Evolutionary conservation across 1,140 invertebrate genomes (phyloP), one percentile per base, ranked within the genome.

Genomic region (Drosophila sucinea): DNA sequence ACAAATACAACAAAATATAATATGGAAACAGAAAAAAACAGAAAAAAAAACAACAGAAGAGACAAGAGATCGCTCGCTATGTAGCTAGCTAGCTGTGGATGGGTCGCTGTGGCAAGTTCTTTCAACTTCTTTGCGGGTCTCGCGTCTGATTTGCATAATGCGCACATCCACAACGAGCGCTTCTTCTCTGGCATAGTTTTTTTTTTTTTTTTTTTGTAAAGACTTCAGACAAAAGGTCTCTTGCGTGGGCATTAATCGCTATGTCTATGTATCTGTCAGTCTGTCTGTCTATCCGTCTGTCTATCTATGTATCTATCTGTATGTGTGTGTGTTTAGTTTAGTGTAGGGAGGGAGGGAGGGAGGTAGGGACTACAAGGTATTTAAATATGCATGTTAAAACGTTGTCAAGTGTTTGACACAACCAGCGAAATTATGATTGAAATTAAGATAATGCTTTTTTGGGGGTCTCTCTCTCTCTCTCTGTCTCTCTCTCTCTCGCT

Each of bases 371-470:
- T 33, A 58, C 25, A 51, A 51, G 44, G 44, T 32, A 58, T 58
- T 58, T 58, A 51, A 61, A 70, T 74, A 69, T 73, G 64, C 70
- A 73, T 68, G 64, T 73, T 62, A 32, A 62, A 58, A 51, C 60
- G 44, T 32, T 67, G 81, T 85, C 81, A 81, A 85, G 81, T 81
- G 82, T 85, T 77, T 77, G 82, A 47, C 70, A 40, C 60, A 64
- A 47, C 47, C 67, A 60, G 83, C 85, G 67, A 89, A 87, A 87
- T 87, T 87, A 89, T 87, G 84, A 87, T 87, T 82, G 73, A 87
- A 87, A 84, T 87, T 89, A 90, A 87, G 83, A 89, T 87, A 87
- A 58, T 56, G 72, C 70, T 33, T 3, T 35, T 61, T 30, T 68
- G 51, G 60, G 70, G 70, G 35, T 51, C 44, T 58, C 66, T 4